Conservation (phyloP, 1,140 invertebrate genomes). For the Papilio polyxenes region DNA sequence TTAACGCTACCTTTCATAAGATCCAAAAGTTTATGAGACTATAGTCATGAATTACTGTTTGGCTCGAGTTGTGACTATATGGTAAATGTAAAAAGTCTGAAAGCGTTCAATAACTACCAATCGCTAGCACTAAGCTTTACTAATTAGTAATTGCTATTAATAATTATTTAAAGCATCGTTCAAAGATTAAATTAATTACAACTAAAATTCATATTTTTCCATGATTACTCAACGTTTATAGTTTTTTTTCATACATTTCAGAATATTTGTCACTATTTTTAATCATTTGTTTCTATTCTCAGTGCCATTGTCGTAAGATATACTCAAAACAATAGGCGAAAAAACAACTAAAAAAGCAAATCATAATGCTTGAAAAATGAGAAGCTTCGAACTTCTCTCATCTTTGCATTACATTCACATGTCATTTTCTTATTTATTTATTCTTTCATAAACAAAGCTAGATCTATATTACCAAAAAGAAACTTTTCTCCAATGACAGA, state of each 20-base stretch:
- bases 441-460: too few relatives aligned
- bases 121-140: too few relatives aligned
- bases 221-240: not conserved
- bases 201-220: not conserved
- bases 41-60: too few relatives aligned
- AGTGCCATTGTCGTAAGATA: conserved; percentile 11
- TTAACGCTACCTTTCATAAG: too few relatives aligned
- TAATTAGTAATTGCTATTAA: too few relatives aligned
- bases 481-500: not conserved
- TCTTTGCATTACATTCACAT: not conserved
- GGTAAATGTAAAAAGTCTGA: too few relatives aligned
- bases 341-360: not conserved
- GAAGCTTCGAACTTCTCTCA: not conserved
- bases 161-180: too few relatives aligned
- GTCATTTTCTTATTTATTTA: too few relatives aligned
- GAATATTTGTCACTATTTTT: conserved; percentile 7
- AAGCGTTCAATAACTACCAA: too few relatives aligned
- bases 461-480: not conserved
- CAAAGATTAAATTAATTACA: not conserved
- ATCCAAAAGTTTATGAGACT: too few relatives aligned
- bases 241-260: conserved; percentile 12
- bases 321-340: conserved; percentile 11
- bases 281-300: conserved; percentile 9
- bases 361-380: conserved; percentile 11
- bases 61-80: too few relatives aligned